Base-by-base conservation (phyloP, 2,113 vertebrate genomes). In the Marmota monax region DNA sequence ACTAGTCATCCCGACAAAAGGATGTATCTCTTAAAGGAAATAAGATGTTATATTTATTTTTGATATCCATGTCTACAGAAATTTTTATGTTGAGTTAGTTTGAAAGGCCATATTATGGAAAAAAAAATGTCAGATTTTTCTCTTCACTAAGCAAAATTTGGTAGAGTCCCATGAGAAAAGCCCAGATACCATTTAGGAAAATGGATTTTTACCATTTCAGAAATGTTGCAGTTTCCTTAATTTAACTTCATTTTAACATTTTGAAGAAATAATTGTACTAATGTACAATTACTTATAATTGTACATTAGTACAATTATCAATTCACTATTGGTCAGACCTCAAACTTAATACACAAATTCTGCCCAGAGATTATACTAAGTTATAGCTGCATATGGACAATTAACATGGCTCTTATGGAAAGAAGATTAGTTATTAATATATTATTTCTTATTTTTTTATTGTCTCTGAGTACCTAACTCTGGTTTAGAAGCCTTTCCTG, bases 211-310 rank as follows among this genome's bases (percentile, higher is more conserved):
- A 61, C 29, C 16, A 82, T 85, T 84, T 79, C 20, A 79, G 22
- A 61, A 53, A 88, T 83, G 18, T 70, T 72, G 3, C 51, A 37
- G 10, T 56, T 69, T 79, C 45, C 34, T 95, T 86, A 16, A 78
- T 78, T 84, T 23, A 92, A 69, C 18, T 80, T 94, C 73, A 37
- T 7, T 45, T 37, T 88, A 65, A 80, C 4, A 69, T 92, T 95
- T 34, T 53, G 25, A 72, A 22, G 53, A 94, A 83, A 78, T 92
- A 65, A 58, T 82, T 91, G 3, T 82, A 58, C 32, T 22, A 89
- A 92, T 13, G 37, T 32, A 67, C 14, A 89, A 45, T 45, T 45
- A 45, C 7, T 45, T 45, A 45, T 45, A 45, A 45, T 45, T 45
- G 45, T 45, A 45, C 45, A 45, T 45, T 45, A 45, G 37, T 32